phyloP scores from a whole-genome alignment of 35 echinoderm and acorn worm genomes.

The Ophioderma brevispina region DNA sequence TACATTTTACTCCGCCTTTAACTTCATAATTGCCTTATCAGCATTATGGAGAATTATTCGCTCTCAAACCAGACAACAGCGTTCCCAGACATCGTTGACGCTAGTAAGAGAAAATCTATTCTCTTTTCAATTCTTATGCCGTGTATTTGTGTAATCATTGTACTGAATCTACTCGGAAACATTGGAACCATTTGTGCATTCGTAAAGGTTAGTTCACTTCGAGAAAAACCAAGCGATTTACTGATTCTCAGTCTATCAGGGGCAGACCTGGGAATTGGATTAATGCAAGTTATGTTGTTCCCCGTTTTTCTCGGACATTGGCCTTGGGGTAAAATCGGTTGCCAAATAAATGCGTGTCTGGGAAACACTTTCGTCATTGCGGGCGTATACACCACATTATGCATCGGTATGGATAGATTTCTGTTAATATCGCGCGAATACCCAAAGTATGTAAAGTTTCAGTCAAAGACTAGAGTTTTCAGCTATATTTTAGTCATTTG shows the following conservation, averaged over 20 bases:
- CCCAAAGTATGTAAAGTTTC: neutral
- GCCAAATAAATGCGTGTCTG: neutral
- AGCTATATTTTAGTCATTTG: neutral
- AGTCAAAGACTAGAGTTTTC: neutral
- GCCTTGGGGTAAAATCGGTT: neutral
- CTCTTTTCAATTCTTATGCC: too few relatives aligned
- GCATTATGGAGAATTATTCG: too few relatives aligned
- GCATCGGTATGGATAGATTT: neutral
- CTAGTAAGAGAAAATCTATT: too few relatives aligned
- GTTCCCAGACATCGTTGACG: too few relatives aligned
- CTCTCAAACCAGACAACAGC: too few relatives aligned
- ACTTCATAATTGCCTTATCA: too few relatives aligned
- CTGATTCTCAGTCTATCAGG: neutral
- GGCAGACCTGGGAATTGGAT: neutral
- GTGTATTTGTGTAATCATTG: too few relatives aligned
- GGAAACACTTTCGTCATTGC: neutral
- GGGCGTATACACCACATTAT: neutral
- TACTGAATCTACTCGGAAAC: neutral
- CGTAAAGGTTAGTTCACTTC: neutral
- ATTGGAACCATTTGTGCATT: neutral
- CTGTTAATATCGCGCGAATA: neutral
- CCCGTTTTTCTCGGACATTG: neutral
- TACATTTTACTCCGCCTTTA: too few relatives aligned
- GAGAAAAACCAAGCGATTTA: neutral
- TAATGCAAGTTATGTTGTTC: neutral